Evolutionary conservation across 2,888 invertebrate genomes (phyloP), one percentile per base, ranked within the genome.

Genomic region (Melangyna quadrimaculata): DNA sequence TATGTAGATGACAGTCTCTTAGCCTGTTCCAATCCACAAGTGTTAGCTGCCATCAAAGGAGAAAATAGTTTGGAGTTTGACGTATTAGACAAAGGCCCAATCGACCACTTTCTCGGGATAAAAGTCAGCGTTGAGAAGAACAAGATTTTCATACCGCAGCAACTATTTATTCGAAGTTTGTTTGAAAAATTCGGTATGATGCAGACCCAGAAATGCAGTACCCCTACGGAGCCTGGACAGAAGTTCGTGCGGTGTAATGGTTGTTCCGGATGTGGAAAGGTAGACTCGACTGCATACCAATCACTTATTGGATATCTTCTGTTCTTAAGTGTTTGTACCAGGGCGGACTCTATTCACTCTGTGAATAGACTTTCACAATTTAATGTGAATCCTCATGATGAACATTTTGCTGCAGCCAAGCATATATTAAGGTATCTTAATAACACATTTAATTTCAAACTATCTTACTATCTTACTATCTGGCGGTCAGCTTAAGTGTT

Each of bases 351-450:
- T 3, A n/a, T 45, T 1, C 79, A 80, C n/a, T 77, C 71, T 12
- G 79, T 83, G 2, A 59, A 27, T 27, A 83, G 78, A 22, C 55
- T 83, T n/a, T 61, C 78, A 0, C 82, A 87, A 29, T 77, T 75
- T 27, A 87, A 75, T 24, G 48, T 48, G 12, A 37, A 79, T 14
- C 72, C 82, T 2, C 82, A 84, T 29, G n/a, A 19, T 1, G 78
- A 82, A 43, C 78, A 87, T n/a, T 5, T 87, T 6, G 43, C 43
- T 14, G 82, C 82, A 10, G 70, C 69, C 17, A 82, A 82, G 7
- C 82, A 83, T 51, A 40, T 87, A 7, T 43, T 87, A 37, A 83
- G 69, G 61, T 83, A 87, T 43, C 19, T 83, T 0, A 65, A 80
- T 22, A 77, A 67, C 37, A 87, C 83, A 9, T 12, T 63, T 7